Percentiles rank a stretch among this genome's conserved stretches.
Conservation (phyloP, 2,113 vertebrate species). For the Poicephalus meyeri region DNA sequence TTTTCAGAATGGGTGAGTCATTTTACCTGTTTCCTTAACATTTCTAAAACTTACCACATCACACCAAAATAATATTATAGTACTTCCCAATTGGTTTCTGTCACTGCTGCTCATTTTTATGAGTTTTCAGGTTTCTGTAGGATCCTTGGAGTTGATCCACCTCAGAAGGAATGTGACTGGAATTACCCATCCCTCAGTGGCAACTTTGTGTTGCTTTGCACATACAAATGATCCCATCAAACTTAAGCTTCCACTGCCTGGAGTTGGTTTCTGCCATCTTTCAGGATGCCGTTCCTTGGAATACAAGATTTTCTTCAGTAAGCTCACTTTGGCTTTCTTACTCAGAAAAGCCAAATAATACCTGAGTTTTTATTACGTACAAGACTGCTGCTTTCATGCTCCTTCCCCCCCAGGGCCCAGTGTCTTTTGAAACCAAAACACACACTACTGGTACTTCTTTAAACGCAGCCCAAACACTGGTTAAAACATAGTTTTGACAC, state of each 20-base stretch:
- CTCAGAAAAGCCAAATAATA: background rate
- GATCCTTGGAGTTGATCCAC: background rate
- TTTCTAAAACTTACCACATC: background rate
- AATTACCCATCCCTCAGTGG: background rate
- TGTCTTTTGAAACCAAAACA: background rate
- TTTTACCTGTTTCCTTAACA: background rate
- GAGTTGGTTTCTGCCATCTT: background rate
- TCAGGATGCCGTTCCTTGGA: background rate
- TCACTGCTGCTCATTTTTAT: background rate
- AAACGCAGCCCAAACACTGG: background rate
- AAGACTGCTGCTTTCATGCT: background rate
- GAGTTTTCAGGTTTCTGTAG: background rate
- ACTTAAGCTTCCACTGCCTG: background rate
- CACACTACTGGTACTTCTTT: background rate
- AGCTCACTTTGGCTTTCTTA: background rate
- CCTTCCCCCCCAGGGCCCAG: fast-evolving
- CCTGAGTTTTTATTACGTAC: background rate
- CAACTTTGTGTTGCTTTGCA: background rate
- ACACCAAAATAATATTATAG: background rate
- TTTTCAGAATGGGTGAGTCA: background rate
- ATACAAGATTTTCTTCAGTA: background rate
- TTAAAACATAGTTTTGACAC: background rate
- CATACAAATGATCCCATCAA: background rate
- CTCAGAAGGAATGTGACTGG: background rate
- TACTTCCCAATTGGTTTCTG: background rate